phyloP scores from a whole-genome alignment of 2,113 vertebrate genomes.

The Toxotes jaculatrix region DNA sequence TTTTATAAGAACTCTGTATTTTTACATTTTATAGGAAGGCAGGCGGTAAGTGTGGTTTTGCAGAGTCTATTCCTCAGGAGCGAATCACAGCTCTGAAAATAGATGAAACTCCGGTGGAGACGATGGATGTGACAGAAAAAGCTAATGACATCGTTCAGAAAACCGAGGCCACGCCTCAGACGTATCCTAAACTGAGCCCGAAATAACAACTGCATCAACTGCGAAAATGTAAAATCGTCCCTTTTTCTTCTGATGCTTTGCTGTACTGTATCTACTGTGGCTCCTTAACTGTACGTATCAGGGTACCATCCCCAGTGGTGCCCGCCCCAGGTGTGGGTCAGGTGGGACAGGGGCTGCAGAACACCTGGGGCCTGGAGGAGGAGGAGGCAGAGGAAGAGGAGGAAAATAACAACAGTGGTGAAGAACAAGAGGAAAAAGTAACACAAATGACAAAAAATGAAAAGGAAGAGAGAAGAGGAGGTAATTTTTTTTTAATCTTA shows the following conservation, averaged over 20 bases:
- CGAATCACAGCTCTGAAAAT: slow-evolving; percentile 92
- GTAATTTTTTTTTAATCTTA: background rate
- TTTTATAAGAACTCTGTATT: background rate
- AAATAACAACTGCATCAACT: background rate
- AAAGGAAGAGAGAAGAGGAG: slow-evolving; percentile 55
- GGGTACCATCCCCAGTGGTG: slow-evolving; percentile 86
- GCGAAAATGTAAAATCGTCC: background rate
- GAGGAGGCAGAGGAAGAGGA: slow-evolving; percentile 85
- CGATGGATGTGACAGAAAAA: slow-evolving; percentile 80
- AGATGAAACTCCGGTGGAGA: slow-evolving; percentile 87
- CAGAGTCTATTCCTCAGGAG: slow-evolving; percentile 91
- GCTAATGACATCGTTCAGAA: slow-evolving; percentile 87
- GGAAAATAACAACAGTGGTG: slow-evolving; percentile 66
- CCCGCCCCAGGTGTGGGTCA: slow-evolving; percentile 91
- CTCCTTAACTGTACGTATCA: slow-evolving; percentile 83
- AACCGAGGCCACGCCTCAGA: slow-evolving; percentile 82
- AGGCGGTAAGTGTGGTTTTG: slow-evolving; percentile 93
- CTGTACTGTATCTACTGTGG: background rate
- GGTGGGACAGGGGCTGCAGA: slow-evolving; percentile 90
- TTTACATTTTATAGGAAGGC: slow-evolving; percentile 87
- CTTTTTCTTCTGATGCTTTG: background rate
- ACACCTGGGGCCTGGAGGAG: slow-evolving; percentile 90
- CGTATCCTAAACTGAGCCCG: slow-evolving; percentile 83
- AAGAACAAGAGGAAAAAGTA: slow-evolving; percentile 65
- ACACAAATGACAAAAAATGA: slow-evolving; percentile 29